These are phyloP conservation scores for Protodeltote pygarga DNA, from an alignment of 2,888 invertebrate species.

Conservation along the genomic window DNA sequence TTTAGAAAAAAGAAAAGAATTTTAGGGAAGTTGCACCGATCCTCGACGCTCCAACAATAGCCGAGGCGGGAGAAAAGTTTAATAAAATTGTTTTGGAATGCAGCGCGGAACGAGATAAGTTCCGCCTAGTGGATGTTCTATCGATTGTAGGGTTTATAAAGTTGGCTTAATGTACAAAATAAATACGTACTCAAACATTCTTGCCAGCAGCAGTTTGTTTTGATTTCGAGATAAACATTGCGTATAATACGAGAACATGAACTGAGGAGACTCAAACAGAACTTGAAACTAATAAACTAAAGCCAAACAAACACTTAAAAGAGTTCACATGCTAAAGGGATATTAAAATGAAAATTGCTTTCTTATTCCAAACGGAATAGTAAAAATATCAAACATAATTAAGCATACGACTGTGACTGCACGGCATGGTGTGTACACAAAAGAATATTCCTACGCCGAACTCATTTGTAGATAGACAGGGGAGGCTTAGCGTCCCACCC, in stretches of 20 bases:
- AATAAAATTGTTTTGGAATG: conserved; percentile 84
- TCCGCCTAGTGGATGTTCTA: conserved; percentile 67
- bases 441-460: conserved; percentile 81
- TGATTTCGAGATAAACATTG: conserved; percentile 2
- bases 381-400: conserved; percentile 61
- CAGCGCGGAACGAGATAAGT: conserved; percentile 77
- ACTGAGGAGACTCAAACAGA: conserved; percentile 10
- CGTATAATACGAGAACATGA: background rate
- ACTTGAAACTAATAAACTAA: conserved; percentile 12
- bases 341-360: conserved; percentile 48
- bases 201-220: conserved; percentile 11
- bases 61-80: conserved; percentile 73
- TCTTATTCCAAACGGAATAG: conserved; percentile 51
- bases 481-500: conserved; percentile 78
- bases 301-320: conserved; percentile 22
- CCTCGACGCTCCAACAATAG: conserved; percentile 66
- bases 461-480: conserved; percentile 80
- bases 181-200: conserved; percentile 24
- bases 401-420: conserved; percentile 54
- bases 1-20: conserved; percentile 76
- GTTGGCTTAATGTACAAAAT: conserved; percentile 32
- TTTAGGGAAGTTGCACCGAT: conserved; percentile 76
- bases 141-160: conserved; percentile 67
- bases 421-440: conserved; percentile 70
- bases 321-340: conserved; percentile 28